Conservation (phyloP, 2,113 vertebrate species). For the Carassius carassius region DNA sequence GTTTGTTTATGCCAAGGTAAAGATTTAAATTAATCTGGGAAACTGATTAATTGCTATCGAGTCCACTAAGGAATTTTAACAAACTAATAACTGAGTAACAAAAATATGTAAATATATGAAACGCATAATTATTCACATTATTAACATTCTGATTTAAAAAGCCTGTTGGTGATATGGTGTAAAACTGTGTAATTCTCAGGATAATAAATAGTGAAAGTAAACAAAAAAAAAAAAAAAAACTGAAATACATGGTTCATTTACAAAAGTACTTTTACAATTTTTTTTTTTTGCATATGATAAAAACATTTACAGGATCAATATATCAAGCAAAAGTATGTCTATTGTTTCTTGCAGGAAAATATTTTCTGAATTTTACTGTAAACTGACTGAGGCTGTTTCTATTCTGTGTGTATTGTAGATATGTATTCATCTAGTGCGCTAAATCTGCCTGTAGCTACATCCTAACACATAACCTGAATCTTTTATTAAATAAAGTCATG, state of each 20-base stretch:
- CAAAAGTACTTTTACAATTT: not conserved
- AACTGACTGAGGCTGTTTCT: not conserved
- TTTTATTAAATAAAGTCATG: not conserved
- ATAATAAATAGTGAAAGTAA: no score
- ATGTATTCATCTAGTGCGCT: no score
- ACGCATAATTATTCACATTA: not conserved
- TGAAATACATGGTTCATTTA: not conserved
- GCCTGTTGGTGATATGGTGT: no score
- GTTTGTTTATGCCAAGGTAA: conserved; percentile 48
- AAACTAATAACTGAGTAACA: not conserved
- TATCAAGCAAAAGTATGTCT: not conserved
- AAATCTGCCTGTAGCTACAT: not conserved
- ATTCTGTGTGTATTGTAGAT: not conserved
- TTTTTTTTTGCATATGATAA: not conserved
- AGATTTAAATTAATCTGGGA: not conserved
- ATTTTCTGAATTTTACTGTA: not conserved
- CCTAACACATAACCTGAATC: not conserved
- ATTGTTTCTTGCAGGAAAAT: not conserved
- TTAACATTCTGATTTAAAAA: no score
- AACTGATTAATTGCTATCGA: not conserved
- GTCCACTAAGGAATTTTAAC: not conserved
- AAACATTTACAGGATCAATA: not conserved
- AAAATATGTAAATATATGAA: not conserved
- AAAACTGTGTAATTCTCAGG: no score
- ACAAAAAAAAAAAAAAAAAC: no score